phyloP scores from a whole-genome alignment of 2,888 invertebrate species.

The Hesperia comma region DNA sequence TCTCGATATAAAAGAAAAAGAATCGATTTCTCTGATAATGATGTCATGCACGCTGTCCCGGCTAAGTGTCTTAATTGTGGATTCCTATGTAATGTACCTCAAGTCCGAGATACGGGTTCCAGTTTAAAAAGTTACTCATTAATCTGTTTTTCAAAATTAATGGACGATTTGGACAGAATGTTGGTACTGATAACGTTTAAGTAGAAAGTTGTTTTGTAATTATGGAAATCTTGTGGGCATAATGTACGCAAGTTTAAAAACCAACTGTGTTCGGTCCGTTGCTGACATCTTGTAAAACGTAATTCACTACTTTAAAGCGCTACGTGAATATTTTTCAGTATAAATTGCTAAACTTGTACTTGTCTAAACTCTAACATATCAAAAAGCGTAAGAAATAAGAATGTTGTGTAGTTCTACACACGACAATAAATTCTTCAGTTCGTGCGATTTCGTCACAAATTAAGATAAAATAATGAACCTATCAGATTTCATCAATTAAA shows the following conservation, averaged over 20 bases:
- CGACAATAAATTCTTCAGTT: no score
- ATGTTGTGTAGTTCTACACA: no score
- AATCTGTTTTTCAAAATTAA: constrained; percentile 36
- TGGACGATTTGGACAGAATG: constrained; percentile 35
- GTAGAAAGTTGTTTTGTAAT: constrained; percentile 33
- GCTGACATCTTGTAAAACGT: no score
- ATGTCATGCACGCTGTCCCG: constrained; percentile 77
- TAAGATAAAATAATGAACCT: no score
- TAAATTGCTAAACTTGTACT: no score
- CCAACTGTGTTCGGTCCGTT: no score
- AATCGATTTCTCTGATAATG: constrained; percentile 77
- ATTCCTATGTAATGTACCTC: constrained; percentile 64
- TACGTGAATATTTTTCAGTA: no score
- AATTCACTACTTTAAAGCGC: no score
- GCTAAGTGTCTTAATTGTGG: constrained; percentile 77
- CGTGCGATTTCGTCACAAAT: no score
- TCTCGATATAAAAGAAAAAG: constrained; percentile 78
- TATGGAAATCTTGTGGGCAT: constrained; percentile 12
- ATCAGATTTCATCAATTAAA: no score
- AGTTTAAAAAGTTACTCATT: constrained; percentile 37
- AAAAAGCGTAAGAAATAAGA: no score
- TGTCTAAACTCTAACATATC: no score
- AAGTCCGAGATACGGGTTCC: constrained; percentile 30
- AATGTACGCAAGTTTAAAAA: neutral
- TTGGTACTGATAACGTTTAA: constrained; percentile 32